These are phyloP conservation scores for Tortricodes alternella DNA, from an alignment of 2,888 invertebrate species.

Conservation along the genomic window DNA sequence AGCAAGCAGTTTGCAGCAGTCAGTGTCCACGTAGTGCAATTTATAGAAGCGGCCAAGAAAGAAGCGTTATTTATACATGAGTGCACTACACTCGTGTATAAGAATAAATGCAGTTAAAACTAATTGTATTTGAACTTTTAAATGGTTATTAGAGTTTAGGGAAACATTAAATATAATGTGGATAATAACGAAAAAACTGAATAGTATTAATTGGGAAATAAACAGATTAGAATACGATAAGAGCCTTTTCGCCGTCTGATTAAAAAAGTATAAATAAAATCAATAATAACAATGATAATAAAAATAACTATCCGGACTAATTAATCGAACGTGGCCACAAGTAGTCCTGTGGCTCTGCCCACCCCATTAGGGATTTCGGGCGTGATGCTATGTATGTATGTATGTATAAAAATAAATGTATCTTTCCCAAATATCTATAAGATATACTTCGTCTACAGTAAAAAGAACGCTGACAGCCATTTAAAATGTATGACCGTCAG, in stretches of 20 bases:
- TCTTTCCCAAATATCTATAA: too few species aligned
- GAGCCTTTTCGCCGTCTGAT: not conserved
- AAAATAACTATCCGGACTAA: too few species aligned
- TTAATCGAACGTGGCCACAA: too few species aligned
- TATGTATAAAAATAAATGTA: not conserved
- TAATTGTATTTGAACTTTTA: constrained; percentile 5
- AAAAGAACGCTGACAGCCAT: too few species aligned
- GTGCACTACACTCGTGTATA: not conserved
- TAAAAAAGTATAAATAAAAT: not conserved
- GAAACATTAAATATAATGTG: constrained; percentile 13
- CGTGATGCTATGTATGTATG: too few species aligned
- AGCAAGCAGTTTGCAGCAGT: too few species aligned
- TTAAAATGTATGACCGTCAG: not conserved
- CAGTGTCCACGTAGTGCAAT: constrained; percentile 2
- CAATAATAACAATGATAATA: not conserved
- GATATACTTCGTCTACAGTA: too few species aligned
- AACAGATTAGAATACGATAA: constrained; percentile 10
- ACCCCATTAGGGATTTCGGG: too few species aligned
- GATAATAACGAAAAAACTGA: constrained; percentile 5
- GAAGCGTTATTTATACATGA: not conserved
- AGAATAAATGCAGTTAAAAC: not conserved
- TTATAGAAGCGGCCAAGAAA: not conserved
- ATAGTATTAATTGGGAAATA: constrained; percentile 19
- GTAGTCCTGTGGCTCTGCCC: too few species aligned
- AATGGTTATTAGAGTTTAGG: not conserved